A percentile compares a stretch with the other conserved stretches of the same genome.
Conservation (phyloP, 2,797 vertebrate genomes). For the Eulemur rubriventer region DNA sequence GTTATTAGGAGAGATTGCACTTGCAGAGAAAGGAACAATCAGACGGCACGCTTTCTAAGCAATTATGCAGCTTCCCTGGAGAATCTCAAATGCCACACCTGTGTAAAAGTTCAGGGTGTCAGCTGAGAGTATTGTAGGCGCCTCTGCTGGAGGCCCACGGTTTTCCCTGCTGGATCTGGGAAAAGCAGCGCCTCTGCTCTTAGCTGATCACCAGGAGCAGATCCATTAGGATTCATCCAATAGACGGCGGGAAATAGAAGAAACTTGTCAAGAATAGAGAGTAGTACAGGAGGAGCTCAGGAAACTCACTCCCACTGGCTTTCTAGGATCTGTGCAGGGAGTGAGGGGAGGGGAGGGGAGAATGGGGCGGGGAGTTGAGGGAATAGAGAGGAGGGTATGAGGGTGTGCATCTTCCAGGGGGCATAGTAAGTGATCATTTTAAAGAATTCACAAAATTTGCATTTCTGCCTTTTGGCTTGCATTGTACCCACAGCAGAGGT, state of each 20-base stretch:
- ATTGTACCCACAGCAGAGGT: background rate
- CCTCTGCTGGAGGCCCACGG: background rate
- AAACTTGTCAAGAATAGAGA: background rate
- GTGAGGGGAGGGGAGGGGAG: background rate
- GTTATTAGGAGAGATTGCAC: slow-evolving; percentile 65
- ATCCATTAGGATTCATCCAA: background rate
- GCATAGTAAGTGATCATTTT: background rate
- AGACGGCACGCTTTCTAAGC: slow-evolving; percentile 43
- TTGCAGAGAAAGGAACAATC: slow-evolving; percentile 71
- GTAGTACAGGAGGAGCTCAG: background rate
- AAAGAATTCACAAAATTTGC: background rate
- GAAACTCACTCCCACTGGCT: background rate
- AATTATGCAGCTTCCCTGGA: slow-evolving; percentile 44
- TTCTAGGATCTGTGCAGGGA: background rate
- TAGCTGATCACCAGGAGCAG: background rate
- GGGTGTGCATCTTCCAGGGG: background rate
- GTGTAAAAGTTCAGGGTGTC: background rate
- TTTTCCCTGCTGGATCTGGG: background rate
- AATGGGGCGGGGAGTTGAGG: background rate
- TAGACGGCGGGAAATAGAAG: background rate
- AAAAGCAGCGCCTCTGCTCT: background rate
- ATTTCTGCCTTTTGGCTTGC: slow-evolving; percentile 11
- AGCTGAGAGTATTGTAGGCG: background rate
- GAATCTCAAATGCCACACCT: slow-evolving; percentile 61
- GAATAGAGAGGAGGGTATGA: background rate